Evolutionary conservation across 2,888 invertebrate genomes (phyloP).

Genomic region (Scaptomyza flava): DNA sequence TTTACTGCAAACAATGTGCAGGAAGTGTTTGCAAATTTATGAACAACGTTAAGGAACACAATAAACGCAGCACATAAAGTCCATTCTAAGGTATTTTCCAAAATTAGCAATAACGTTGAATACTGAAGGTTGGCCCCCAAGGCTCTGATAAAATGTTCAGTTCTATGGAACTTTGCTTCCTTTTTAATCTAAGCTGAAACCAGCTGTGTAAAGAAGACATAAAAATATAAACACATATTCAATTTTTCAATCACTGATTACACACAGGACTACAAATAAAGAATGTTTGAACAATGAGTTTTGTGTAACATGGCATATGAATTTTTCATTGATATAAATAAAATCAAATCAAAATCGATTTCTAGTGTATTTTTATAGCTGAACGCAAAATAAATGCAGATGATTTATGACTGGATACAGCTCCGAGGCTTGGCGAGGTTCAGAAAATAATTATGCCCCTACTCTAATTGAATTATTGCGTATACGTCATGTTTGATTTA

Average conservation of each 20-base stretch:
- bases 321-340: not conserved
- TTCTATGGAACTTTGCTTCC: not conserved
- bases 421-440: not conserved
- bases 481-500: slow-evolving; percentile 59
- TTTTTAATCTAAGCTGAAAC: not conserved
- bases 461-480: slow-evolving; percentile 67
- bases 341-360: not conserved
- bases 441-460: slow-evolving; percentile 55
- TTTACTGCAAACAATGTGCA: slow-evolving; percentile 1
- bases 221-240: not conserved
- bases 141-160: not conserved
- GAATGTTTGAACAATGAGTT: not conserved
- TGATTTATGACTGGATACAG: slow-evolving; percentile 10
- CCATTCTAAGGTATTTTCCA: no score
- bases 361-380: slow-evolving; percentile 27
- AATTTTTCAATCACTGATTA: not conserved
- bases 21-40: not conserved
- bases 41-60: not conserved
- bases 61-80: not conserved
- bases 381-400: slow-evolving; percentile 24
- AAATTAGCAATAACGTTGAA: no score
- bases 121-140: no score
- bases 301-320: not conserved
- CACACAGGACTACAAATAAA: not conserved
- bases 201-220: not conserved